Conservation (phyloP, 2,113 vertebrate genomes). For the Hippocampus guttulatus region DNA sequence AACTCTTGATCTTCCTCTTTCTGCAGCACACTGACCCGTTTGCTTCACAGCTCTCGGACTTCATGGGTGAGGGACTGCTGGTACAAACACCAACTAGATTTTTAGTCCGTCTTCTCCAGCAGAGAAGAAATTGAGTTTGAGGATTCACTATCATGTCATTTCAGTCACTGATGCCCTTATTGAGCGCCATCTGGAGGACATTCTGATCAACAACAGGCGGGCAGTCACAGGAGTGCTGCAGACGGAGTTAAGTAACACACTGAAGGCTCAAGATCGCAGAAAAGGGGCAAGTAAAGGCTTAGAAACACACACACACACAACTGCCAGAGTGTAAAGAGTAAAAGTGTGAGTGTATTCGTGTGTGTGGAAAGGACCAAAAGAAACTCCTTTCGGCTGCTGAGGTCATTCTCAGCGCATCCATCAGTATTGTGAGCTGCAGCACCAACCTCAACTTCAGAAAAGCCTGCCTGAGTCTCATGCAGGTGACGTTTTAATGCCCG, state of each 20-base stretch:
- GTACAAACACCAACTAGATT: background rate
- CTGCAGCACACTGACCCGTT: conserved; percentile 71
- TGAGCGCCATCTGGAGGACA: conserved; percentile 66
- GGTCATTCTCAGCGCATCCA: conserved; percentile 63
- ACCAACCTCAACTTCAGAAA: conserved; percentile 67
- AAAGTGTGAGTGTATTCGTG: conserved; percentile 7
- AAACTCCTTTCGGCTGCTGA: conserved; percentile 55
- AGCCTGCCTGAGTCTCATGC: conserved; percentile 66
- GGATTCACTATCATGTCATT: background rate
- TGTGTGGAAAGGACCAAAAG: conserved; percentile 49
- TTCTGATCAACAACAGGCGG: conserved; percentile 66
- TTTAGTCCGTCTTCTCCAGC: background rate
- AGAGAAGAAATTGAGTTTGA: background rate
- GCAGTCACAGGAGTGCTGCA: conserved; percentile 53
- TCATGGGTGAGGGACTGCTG: conserved; percentile 57
- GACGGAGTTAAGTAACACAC: conserved; percentile 51
- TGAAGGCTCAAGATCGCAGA: conserved; percentile 48
- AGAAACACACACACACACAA: background rate
- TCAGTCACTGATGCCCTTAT: conserved; percentile 63
- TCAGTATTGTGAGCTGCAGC: conserved; percentile 68
- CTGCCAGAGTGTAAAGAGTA: background rate
- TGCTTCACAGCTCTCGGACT: conserved; percentile 59
- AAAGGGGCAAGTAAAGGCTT: conserved; percentile 48
- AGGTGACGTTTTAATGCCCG: conserved; percentile 46
- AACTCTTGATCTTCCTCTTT: conserved; percentile 75